Evolutionary conservation across 1,140 invertebrate species (phyloP).

Genomic region (Platyscapa corneri): DNA sequence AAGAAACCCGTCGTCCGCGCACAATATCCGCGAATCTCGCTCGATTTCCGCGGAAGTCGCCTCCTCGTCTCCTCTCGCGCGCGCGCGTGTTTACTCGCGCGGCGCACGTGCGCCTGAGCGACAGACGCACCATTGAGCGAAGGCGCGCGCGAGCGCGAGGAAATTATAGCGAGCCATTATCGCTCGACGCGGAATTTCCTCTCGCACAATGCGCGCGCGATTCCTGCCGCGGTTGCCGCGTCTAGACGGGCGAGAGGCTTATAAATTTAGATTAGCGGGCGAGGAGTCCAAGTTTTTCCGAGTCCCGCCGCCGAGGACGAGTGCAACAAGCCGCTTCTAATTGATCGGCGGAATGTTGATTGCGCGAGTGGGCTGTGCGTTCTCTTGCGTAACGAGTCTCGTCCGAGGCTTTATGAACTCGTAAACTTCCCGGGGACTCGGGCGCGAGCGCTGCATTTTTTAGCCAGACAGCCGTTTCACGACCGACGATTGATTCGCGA

Average conservation of each 20-base stretch:
- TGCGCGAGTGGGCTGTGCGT: background rate
- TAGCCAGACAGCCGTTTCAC: background rate
- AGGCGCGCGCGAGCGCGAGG: background rate
- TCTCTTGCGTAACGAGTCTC: slow-evolving; percentile 10
- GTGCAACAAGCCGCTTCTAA: slow-evolving; percentile 2
- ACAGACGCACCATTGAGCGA: slow-evolving; percentile 27
- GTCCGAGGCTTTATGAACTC: slow-evolving; percentile 21
- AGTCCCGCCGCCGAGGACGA: background rate
- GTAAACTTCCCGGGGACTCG: background rate
- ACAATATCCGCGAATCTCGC: slow-evolving; percentile 10
- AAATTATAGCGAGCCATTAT: slow-evolving; percentile 44
- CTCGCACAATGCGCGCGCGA: slow-evolving; percentile 35
- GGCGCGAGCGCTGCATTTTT: background rate
- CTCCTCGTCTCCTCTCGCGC: background rate
- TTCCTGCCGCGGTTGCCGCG: slow-evolving; percentile 19
- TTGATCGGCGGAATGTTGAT: slow-evolving; percentile 35
- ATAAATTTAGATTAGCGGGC: slow-evolving; percentile 30
- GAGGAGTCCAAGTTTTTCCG: background rate
- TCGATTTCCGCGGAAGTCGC: slow-evolving; percentile 42
- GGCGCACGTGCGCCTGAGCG: background rate
- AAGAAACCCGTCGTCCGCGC: slow-evolving; percentile 41
- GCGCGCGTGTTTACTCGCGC: background rate
- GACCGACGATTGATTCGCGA: slow-evolving; percentile 1
- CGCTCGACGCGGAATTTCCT: slow-evolving; percentile 39
- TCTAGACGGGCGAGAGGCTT: slow-evolving; percentile 15